phyloP scores from a whole-genome alignment of 2,797 vertebrate species.

The Chelonia mydas region DNA sequence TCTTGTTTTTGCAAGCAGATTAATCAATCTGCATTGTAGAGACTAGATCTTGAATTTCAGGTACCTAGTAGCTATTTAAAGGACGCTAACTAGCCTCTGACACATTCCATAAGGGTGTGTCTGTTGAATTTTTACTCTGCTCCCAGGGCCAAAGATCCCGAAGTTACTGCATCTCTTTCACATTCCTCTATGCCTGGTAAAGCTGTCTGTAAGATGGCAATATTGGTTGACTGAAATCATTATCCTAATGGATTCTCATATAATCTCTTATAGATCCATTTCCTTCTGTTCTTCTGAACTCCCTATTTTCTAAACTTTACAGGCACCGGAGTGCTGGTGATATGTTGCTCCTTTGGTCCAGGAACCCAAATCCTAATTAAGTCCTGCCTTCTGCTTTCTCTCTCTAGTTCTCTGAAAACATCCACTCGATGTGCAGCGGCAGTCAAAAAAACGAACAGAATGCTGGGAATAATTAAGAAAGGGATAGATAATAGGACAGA shows the following conservation, averaged over 20 bases:
- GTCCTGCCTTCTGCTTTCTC: background rate
- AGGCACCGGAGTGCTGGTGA: background rate
- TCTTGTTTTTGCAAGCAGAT: slow-evolving; percentile 68
- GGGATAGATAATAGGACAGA: too few species aligned
- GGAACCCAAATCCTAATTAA: background rate
- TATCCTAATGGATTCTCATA: background rate
- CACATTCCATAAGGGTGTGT: slow-evolving; percentile 65
- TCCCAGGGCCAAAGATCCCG: slow-evolving; percentile 46
- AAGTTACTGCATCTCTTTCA: background rate
- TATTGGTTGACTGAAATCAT: background rate
- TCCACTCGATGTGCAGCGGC: too few species aligned
- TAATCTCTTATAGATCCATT: background rate
- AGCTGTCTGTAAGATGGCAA: background rate
- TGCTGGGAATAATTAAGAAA: too few species aligned
- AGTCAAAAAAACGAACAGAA: too few species aligned
- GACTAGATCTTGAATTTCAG: slow-evolving; percentile 78
- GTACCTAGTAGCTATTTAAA: slow-evolving; percentile 75
- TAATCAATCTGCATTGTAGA: slow-evolving; percentile 68
- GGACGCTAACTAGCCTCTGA: slow-evolving; percentile 70
- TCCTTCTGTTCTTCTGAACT: background rate
- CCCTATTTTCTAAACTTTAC: background rate
- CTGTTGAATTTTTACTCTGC: slow-evolving; percentile 21
- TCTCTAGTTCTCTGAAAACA: too few species aligned
- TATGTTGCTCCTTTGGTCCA: background rate
- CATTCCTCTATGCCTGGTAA: background rate